Conservation (phyloP, 2,888 invertebrate genomes). For the Alloplasta piceator region DNA sequence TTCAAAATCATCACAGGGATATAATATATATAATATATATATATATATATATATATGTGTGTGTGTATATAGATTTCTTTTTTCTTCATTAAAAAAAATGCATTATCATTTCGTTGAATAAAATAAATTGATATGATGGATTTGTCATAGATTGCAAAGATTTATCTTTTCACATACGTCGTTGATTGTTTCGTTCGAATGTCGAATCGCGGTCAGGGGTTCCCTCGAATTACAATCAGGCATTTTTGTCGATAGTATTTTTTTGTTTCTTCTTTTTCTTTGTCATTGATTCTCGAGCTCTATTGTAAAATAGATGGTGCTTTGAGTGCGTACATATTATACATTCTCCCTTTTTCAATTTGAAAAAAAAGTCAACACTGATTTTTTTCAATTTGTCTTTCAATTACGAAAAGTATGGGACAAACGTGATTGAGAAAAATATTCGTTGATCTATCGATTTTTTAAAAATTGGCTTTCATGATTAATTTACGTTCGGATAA, state of each 20-base stretch:
- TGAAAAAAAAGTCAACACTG: conserved; percentile 25
- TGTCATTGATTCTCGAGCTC: conserved; percentile 58
- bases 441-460: conserved; percentile 30
- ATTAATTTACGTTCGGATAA: conserved; percentile 32
- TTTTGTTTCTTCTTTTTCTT: conserved; percentile 25
- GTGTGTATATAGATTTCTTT: conserved; percentile 8
- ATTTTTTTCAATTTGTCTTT: conserved; percentile 14
- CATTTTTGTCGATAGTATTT: conserved; percentile 34
- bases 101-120: conserved; percentile 30
- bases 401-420: conserved; percentile 31
- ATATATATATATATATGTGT: no score
- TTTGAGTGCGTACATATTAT: conserved; percentile 61
- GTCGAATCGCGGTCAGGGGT: conserved; percentile 42
- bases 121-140: conserved; percentile 64
- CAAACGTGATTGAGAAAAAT: conserved; percentile 56
- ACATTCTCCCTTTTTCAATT: conserved; percentile 47
- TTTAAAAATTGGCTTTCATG: neutral
- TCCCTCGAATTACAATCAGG: conserved; percentile 59
- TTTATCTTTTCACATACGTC: no score
- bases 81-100: conserved; percentile 31
- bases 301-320: conserved; percentile 61
- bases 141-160: conserved; percentile 57
- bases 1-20: no score
- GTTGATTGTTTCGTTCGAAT: conserved; percentile 51
- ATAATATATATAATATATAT: no score